A percentile compares a stretch with the other conserved stretches of the same genome.
These are phyloP conservation scores for Chiloscyllium punctatum DNA, from an alignment of 2,797 vertebrate genomes.

Conservation along the genomic window DNA sequence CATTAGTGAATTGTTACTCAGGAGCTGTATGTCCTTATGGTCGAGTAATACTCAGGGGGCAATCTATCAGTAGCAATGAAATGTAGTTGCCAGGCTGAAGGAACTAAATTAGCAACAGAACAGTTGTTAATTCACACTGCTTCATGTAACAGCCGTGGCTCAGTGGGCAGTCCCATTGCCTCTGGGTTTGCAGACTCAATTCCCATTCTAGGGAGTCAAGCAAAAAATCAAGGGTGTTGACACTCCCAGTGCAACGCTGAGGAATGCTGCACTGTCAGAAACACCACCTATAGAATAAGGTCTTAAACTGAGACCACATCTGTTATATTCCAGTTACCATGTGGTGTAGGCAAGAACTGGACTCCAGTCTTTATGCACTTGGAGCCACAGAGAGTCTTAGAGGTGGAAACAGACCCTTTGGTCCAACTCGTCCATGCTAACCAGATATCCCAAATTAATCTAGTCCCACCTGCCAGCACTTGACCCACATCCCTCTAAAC, in stretches of 20 bases:
- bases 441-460: too few species aligned
- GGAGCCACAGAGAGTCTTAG: too few species aligned
- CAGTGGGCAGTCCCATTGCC: neutral
- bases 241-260: neutral
- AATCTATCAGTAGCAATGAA: neutral
- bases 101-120: constrained; percentile 28
- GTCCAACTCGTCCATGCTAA: too few species aligned
- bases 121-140: neutral
- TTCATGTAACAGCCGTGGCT: neutral
- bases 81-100: neutral
- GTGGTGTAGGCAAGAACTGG: too few species aligned
- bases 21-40: neutral
- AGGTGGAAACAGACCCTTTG: too few species aligned
- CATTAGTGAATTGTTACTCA: neutral
- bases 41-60: too few species aligned
- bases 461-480: too few species aligned
- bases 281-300: neutral
- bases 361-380: too few species aligned
- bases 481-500: too few species aligned
- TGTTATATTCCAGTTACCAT: too few species aligned
- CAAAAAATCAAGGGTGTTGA: neutral
- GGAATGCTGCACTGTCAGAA: neutral
- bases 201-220: neutral
- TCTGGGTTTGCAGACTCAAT: neutral
- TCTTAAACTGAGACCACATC: neutral